Evolutionary conservation across 2,113 vertebrate species (phyloP).

Genomic region (Dendrocopos noguchii): DNA sequence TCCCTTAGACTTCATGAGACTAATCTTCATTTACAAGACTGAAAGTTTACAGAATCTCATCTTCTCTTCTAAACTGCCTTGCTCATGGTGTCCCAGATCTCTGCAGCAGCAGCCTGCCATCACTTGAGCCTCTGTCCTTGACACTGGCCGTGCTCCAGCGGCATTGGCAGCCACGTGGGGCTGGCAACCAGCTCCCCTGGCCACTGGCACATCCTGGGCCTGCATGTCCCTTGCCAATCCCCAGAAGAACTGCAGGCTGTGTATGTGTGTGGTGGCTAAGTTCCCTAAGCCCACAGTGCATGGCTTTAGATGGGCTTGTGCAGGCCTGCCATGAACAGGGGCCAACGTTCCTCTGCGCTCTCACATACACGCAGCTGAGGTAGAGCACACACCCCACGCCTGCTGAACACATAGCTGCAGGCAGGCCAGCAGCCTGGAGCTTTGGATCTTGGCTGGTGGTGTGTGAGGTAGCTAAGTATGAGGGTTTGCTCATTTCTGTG

Average conservation of each 20-base stretch:
- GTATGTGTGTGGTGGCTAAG: neutral
- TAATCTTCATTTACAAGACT: neutral
- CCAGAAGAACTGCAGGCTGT: neutral
- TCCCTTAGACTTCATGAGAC: neutral
- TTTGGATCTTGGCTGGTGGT: neutral
- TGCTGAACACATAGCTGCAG: neutral
- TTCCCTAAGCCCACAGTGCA: neutral
- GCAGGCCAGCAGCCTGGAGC: neutral
- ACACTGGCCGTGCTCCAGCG: neutral
- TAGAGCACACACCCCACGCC: neutral
- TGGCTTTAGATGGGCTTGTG: neutral
- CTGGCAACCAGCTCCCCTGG: neutral
- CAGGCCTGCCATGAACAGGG: neutral
- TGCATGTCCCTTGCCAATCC: neutral
- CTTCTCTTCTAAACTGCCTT: neutral
- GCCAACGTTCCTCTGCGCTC: neutral
- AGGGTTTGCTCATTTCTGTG: neutral
- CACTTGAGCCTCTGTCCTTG: neutral
- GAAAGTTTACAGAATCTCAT: neutral
- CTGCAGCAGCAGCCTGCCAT: neutral
- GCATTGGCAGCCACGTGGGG: neutral
- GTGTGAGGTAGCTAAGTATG: neutral
- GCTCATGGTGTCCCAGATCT: neutral
- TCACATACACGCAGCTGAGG: neutral
- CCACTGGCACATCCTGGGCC: neutral